Evolutionary conservation across 64 coral and sea anemone species (phyloP).

Genomic region (Trachythela sp.): DNA sequence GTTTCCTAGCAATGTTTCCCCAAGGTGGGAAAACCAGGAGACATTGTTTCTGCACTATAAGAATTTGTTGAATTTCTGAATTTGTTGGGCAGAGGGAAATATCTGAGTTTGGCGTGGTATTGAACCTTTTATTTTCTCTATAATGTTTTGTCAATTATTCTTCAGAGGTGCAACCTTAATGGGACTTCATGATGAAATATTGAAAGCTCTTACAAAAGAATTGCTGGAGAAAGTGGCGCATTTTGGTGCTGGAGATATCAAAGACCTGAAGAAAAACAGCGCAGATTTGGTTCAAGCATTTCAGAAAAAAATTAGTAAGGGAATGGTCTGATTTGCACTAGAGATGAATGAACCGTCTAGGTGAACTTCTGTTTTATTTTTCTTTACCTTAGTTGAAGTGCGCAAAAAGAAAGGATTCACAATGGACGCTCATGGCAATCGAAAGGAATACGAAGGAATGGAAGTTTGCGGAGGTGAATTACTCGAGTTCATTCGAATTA

Average conservation of each 20-base stretch:
- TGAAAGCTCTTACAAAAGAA: neutral
- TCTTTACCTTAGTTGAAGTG: neutral
- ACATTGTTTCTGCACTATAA: too few species aligned
- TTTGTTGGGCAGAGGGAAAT: too few species aligned
- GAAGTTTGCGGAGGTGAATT: neutral
- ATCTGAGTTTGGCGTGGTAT: too few species aligned
- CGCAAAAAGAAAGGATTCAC: neutral
- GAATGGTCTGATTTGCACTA: too few species aligned
- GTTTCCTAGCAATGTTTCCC: too few species aligned
- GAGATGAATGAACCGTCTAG: too few species aligned
- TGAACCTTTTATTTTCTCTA: too few species aligned
- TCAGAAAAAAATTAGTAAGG: constrained; percentile 15
- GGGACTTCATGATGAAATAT: neutral
- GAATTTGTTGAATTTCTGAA: too few species aligned
- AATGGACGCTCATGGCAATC: neutral
- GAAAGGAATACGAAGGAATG: neutral
- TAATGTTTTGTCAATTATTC: neutral
- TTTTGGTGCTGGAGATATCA: neutral
- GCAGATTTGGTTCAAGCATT: neutral
- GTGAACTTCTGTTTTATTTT: neutral
- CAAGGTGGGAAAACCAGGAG: too few species aligned
- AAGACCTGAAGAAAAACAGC: neutral
- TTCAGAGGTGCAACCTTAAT: neutral
- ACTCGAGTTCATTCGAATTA: neutral
- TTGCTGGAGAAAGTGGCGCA: neutral